Percentiles rank a stretch among this genome's conserved stretches.
These are phyloP conservation scores for Centruroides sculpturatus DNA, from an alignment of 1,140 invertebrate genomes.

Conservation along the genomic window DNA sequence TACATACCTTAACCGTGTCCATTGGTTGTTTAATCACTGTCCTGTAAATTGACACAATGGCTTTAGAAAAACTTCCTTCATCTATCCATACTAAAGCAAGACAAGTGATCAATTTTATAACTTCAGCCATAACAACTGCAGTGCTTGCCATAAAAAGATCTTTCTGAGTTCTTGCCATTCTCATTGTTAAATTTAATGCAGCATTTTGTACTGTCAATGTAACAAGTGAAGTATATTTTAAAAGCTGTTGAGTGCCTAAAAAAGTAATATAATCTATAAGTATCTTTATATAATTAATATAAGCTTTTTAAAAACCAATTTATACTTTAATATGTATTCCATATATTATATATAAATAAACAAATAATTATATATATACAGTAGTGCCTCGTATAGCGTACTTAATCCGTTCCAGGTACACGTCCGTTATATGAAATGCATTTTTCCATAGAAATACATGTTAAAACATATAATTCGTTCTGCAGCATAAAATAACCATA, in stretches of 20 bases:
- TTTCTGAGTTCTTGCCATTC: conserved; percentile 76
- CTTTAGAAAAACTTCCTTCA: conserved; percentile 29
- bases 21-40: conserved; percentile 54
- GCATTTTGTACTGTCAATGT: conserved; percentile 91
- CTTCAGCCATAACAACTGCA: conserved; percentile 90
- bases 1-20: conserved; percentile 63
- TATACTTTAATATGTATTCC: too few species aligned
- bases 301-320: too few species aligned
- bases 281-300: too few species aligned
- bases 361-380: too few species aligned
- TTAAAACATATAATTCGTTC: too few species aligned
- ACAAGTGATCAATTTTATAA: conserved; percentile 82
- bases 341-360: too few species aligned
- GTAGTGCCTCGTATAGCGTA: too few species aligned
- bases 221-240: conserved; percentile 78
- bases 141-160: conserved; percentile 87
- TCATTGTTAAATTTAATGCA: conserved; percentile 79
- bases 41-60: conserved; percentile 35
- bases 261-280: neutral
- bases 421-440: too few species aligned
- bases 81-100: conserved; percentile 58
- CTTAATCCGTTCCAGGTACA: too few species aligned
- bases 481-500: too few species aligned
- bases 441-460: too few species aligned
- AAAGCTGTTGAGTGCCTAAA: conserved; percentile 8